Conservation (phyloP, 2,113 vertebrate genomes). For the Pseudonaja textilis region DNA sequence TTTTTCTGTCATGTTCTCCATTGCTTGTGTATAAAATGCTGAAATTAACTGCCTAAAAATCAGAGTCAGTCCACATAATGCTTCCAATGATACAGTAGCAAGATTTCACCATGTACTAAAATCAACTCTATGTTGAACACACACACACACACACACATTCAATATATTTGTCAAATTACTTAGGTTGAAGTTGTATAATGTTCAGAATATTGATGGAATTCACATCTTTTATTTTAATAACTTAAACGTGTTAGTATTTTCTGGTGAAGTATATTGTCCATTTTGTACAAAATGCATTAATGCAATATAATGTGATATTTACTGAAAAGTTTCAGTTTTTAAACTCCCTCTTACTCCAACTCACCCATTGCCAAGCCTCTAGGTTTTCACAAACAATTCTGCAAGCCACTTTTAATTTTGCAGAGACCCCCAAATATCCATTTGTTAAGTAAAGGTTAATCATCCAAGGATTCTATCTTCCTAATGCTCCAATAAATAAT, state of each 20-base stretch:
- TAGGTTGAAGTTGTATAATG: not conserved
- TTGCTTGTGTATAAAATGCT: not conserved
- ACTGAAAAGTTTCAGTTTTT: not conserved
- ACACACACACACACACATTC: too few relatives aligned
- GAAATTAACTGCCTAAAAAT: not conserved
- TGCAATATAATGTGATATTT: not conserved
- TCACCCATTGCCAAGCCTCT: not conserved
- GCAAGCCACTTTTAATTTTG: not conserved
- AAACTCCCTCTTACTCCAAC: not conserved
- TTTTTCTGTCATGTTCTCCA: not conserved
- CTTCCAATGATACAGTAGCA: not conserved
- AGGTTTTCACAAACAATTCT: not conserved
- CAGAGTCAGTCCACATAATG: not conserved
- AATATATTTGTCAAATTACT: not conserved
- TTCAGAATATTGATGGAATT: not conserved
- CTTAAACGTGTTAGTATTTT: not conserved
- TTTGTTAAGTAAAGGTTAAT: conserved; percentile 40
- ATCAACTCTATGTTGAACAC: not conserved
- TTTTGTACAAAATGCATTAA: not conserved
- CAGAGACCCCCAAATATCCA: not conserved
- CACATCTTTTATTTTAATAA: not conserved
- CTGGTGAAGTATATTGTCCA: not conserved
- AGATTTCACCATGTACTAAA: not conserved
- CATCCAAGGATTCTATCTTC: conserved; percentile 39
- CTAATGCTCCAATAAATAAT: conserved; percentile 46